Evolutionary conservation across 2,888 invertebrate species (phyloP).

Genomic region (Linnaemya tessellans): DNA sequence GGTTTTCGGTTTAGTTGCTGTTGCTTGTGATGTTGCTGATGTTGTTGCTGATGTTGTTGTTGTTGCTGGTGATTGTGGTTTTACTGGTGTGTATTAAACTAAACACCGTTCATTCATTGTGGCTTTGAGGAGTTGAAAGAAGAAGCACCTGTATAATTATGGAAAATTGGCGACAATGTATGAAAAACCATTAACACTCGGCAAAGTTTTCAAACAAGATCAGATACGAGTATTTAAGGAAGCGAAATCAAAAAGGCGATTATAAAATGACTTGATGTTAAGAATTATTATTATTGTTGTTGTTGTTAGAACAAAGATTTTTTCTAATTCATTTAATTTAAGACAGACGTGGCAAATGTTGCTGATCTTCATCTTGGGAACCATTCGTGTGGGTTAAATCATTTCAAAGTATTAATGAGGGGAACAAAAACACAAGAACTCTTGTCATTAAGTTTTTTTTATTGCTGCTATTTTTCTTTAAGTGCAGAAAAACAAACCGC

Average conservation of each 20-base stretch:
- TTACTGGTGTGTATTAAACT: neutral
- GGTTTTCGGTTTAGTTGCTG: neutral
- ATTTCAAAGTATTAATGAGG: too few relatives aligned
- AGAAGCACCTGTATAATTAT: slow-evolving; percentile 10
- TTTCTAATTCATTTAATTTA: too few relatives aligned
- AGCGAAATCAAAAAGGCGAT: neutral
- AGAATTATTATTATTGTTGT: neutral
- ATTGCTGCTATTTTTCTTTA: too few relatives aligned
- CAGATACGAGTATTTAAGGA: neutral
- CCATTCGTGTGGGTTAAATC: too few relatives aligned
- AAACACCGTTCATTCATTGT: neutral
- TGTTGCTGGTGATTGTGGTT: neutral
- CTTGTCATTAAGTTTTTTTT: too few relatives aligned
- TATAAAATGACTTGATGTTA: neutral
- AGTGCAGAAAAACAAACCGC: neutral
- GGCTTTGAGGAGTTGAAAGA: neutral
- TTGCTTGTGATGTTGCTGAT: neutral
- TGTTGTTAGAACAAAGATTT: too few relatives aligned
- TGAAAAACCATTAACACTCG: slow-evolving; percentile 30
- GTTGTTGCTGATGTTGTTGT: neutral
- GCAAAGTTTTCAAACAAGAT: slow-evolving; percentile 14
- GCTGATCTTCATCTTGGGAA: too few relatives aligned
- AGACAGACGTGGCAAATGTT: too few relatives aligned
- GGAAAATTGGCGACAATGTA: slow-evolving; percentile 9
- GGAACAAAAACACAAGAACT: too few relatives aligned